Conservation (phyloP, 2,888 invertebrate genomes). For the Merodon equestris region DNA sequence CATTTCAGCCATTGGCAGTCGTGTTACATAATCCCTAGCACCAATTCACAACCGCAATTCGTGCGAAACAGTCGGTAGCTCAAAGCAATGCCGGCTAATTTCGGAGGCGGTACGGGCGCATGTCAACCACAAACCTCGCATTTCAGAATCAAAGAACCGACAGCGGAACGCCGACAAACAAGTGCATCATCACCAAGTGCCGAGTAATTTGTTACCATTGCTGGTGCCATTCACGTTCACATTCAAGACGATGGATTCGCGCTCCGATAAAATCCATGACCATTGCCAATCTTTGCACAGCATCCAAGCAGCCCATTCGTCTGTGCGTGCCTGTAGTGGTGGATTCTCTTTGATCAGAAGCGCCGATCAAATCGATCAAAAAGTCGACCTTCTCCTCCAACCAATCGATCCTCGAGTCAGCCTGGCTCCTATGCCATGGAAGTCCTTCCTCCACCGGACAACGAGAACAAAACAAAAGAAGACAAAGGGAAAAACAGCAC, state of each 20-base stretch:
- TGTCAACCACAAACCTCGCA: slow-evolving; percentile 42
- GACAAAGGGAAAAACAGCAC: slow-evolving; percentile 40
- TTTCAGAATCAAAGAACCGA: slow-evolving; percentile 10
- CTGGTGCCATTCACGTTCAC: slow-evolving; percentile 58
- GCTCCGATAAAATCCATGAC: slow-evolving; percentile 61
- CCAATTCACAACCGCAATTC: slow-evolving; percentile 4
- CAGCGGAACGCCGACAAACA: slow-evolving; percentile 43
- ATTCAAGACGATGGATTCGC: slow-evolving; percentile 60
- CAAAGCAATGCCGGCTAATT: slow-evolving; percentile 55
- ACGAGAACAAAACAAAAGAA: slow-evolving; percentile 24
- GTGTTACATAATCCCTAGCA: slow-evolving; percentile 55
- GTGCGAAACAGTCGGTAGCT: slow-evolving; percentile 45
- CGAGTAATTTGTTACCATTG: slow-evolving; percentile 59
- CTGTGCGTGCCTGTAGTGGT: slow-evolving; percentile 22
- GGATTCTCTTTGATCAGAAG: slow-evolving; percentile 77
- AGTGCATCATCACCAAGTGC: slow-evolving; percentile 47
- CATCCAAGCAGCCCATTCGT: slow-evolving; percentile 20
- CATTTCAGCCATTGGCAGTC: slow-evolving; percentile 5
- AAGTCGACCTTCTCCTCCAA: slow-evolving; percentile 75
- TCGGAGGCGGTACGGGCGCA: slow-evolving; percentile 58
- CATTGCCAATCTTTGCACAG: slow-evolving; percentile 65
- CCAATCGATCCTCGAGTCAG: slow-evolving; percentile 73
- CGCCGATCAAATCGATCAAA: slow-evolving; percentile 79
- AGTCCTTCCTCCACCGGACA: slow-evolving; percentile 38
- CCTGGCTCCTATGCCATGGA: slow-evolving; percentile 42